Conservation (phyloP, 2,888 invertebrate genomes). For the Drosophila diplacantha region DNA sequence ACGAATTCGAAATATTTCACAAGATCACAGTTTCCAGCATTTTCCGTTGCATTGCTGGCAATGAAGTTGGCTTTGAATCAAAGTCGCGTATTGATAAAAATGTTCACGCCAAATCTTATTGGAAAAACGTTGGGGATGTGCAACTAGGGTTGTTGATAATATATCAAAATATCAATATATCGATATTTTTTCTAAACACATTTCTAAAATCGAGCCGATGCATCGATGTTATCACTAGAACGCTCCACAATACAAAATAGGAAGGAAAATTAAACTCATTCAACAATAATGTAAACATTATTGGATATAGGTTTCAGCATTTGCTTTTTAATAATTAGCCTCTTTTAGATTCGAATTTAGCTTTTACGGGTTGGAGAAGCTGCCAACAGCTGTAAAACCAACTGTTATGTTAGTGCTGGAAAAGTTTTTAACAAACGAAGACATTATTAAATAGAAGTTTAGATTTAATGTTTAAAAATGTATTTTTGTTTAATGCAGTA, state of each 20-base stretch:
- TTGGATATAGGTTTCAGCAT: too few species aligned
- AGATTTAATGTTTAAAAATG: background rate
- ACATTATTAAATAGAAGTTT: background rate
- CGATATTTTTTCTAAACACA: too few species aligned
- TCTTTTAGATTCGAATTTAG: too few species aligned
- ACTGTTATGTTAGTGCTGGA: conserved; percentile 8
- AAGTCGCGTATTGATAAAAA: conserved; percentile 21
- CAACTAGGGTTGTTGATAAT: background rate
- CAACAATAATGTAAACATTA: background rate
- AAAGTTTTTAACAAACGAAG: background rate
- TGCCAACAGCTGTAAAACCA: background rate
- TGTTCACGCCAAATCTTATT: conserved; percentile 24
- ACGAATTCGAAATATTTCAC: conserved; percentile 49
- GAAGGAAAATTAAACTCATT: too few species aligned
- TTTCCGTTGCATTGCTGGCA: conserved; percentile 60
- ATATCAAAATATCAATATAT: too few species aligned
- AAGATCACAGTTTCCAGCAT: conserved; percentile 65
- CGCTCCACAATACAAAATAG: too few species aligned
- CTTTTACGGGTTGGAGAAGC: too few species aligned
- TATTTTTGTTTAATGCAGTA: background rate
- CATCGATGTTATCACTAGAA: too few species aligned
- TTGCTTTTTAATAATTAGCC: too few species aligned
- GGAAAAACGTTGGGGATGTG: conserved; percentile 22
- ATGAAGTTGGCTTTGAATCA: conserved; percentile 20
- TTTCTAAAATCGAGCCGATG: too few species aligned